These are phyloP conservation scores for Bovichtus diacanthus DNA, from an alignment of 2,797 vertebrate species.

Conservation along the genomic window DNA sequence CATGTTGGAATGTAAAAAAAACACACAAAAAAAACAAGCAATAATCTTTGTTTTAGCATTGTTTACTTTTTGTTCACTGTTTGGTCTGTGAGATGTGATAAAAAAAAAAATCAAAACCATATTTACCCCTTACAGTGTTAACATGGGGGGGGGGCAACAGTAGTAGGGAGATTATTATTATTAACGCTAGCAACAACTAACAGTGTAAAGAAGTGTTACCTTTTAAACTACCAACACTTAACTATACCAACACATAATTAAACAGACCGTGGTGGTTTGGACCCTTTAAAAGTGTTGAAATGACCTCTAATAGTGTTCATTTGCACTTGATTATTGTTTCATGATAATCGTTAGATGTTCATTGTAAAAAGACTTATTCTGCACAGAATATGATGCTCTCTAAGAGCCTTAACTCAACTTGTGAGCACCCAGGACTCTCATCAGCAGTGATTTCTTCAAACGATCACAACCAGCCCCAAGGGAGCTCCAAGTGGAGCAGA, in stretches of 20 bases:
- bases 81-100: neutral
- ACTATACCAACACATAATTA: no score
- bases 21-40: neutral
- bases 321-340: neutral
- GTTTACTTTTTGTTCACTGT: neutral
- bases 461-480: conserved; percentile 93
- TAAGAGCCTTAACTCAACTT: conserved; percentile 24
- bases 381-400: conserved; percentile 13
- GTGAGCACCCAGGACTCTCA: conserved; percentile 68
- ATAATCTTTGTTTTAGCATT: neutral
- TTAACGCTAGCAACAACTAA: neutral
- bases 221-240: neutral
- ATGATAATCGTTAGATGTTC: neutral
- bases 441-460: conserved; percentile 97
- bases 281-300: neutral
- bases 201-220: neutral
- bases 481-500: conserved; percentile 97
- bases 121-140: neutral
- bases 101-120: no score
- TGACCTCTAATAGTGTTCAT: neutral
- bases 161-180: neutral
- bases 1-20: neutral
- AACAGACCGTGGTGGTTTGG: neutral
- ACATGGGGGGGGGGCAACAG: neutral
- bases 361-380: no score